Percentiles rank a stretch among this genome's conserved stretches.
Conservation (phyloP, 2,888 invertebrate species). For the Thalpophila matura region DNA sequence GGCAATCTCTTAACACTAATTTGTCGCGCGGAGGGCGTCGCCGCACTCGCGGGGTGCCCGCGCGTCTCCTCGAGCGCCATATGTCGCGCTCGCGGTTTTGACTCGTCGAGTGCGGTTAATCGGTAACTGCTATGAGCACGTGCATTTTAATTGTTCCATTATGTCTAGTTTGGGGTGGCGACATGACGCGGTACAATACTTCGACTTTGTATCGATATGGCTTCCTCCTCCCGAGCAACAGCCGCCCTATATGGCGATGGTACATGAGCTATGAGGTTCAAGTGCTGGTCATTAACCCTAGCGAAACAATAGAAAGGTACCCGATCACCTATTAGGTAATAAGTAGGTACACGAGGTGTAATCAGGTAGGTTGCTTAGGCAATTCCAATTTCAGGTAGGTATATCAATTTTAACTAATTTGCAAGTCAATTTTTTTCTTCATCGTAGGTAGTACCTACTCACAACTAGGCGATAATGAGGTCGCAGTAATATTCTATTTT, state of each 20-base stretch:
- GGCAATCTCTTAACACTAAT: conserved; percentile 88
- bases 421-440: conserved; percentile 6
- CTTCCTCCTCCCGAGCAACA: conserved; percentile 27
- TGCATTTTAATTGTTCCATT: conserved; percentile 81
- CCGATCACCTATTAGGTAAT: conserved; percentile 3
- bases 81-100: conserved; percentile 75
- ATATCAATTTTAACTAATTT: conserved; percentile 7
- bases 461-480: background rate
- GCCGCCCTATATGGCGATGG: conserved; percentile 19
- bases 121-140: conserved; percentile 59
- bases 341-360: background rate
- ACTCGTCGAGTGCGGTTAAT: conserved; percentile 62
- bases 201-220: conserved; percentile 47
- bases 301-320: conserved; percentile 18
- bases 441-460: too few species aligned
- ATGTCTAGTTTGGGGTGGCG: conserved; percentile 65
- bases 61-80: conserved; percentile 75
- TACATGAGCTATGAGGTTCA: conserved; percentile 45
- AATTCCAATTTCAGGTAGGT: conserved; percentile 16
- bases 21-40: conserved; percentile 74
- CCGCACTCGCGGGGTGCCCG: conserved; percentile 29
- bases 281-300: conserved; percentile 53
- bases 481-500: background rate
- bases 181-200: conserved; percentile 38
- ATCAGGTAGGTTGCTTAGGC: background rate